phyloP scores from a whole-genome alignment of 2,888 invertebrate genomes.

The Pimpla rufipes region DNA sequence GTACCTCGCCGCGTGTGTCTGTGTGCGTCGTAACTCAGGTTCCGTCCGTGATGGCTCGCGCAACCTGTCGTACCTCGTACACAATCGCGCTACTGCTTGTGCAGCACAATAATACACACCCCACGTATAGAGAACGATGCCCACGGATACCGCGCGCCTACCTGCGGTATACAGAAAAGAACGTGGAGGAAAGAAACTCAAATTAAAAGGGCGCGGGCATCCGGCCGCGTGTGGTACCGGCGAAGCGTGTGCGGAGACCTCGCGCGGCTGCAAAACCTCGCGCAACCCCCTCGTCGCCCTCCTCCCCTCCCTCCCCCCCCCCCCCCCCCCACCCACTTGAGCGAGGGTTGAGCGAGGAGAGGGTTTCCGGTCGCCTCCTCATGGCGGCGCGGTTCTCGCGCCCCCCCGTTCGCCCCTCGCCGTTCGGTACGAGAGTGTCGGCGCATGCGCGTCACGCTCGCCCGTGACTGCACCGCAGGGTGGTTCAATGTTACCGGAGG shows the following conservation, averaged over 20 bases:
- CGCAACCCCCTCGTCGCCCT: neutral
- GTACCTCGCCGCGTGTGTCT: too few relatives aligned
- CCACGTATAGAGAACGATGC: neutral
- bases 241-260: slow-evolving; percentile 62
- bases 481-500: slow-evolving; percentile 85
- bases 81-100: slow-evolving; percentile 32
- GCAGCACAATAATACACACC: neutral
- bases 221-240: slow-evolving; percentile 63
- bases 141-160: neutral
- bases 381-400: slow-evolving; percentile 72
- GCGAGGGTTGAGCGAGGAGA: slow-evolving; percentile 22
- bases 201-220: slow-evolving; percentile 63
- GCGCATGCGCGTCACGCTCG: slow-evolving; percentile 81
- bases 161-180: slow-evolving; percentile 4
- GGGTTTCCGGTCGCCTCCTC: slow-evolving; percentile 72
- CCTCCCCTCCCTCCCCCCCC: too few relatives aligned
- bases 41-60: slow-evolving; percentile 29
- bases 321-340: too few relatives aligned
- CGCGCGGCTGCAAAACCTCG: slow-evolving; percentile 32
- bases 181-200: slow-evolving; percentile 28
- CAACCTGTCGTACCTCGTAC: slow-evolving; percentile 31
- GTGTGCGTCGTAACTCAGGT: slow-evolving; percentile 29
- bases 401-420: slow-evolving; percentile 22
- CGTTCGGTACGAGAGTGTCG: slow-evolving; percentile 51
- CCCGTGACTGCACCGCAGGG: slow-evolving; percentile 85